Percentiles rank a stretch among this genome's conserved stretches.
phyloP scores from a whole-genome alignment of 1,140 invertebrate species.

The Drosophila albomicans region DNA sequence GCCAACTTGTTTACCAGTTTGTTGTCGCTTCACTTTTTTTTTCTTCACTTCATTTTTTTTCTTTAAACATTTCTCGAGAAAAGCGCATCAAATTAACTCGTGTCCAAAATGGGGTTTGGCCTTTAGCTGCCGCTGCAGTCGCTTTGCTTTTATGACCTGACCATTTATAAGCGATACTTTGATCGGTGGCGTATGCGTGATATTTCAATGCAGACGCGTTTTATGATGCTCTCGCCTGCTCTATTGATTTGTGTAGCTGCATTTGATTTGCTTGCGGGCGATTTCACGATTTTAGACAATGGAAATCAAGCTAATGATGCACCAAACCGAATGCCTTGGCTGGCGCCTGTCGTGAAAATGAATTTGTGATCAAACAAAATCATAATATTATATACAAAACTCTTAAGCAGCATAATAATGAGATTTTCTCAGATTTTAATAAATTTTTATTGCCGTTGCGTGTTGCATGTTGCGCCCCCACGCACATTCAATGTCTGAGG shows the following conservation, averaged over 20 bases:
- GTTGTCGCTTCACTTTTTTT: slow-evolving; percentile 8
- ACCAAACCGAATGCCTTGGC: slow-evolving; percentile 20
- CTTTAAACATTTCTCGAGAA: slow-evolving; percentile 26
- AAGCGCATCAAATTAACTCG: slow-evolving; percentile 23
- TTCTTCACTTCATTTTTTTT: slow-evolving; percentile 17
- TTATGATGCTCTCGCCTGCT: slow-evolving; percentile 33
- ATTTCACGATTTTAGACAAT: slow-evolving; percentile 27
- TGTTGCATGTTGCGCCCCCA: slow-evolving; percentile 19
- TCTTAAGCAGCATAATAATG: slow-evolving; percentile 17
- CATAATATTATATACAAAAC: slow-evolving; percentile 1
- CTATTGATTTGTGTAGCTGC: slow-evolving; percentile 38
- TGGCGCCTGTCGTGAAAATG: slow-evolving; percentile 14
- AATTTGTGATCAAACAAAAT: slow-evolving; percentile 24
- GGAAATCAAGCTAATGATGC: slow-evolving; percentile 34
- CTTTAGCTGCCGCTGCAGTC: not conserved
- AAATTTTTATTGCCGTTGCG: slow-evolving; percentile 5
- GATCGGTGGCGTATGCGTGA: slow-evolving; percentile 44
- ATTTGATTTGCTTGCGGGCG: slow-evolving; percentile 28
- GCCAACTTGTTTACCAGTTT: slow-evolving; percentile 5
- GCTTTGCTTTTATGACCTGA: slow-evolving; percentile 16
- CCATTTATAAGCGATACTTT: slow-evolving; percentile 39
- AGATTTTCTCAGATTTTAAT: not conserved
- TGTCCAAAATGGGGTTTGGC: slow-evolving; percentile 6
- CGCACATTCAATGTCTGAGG: not conserved
- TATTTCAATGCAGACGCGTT: slow-evolving; percentile 32